phyloP scores from a whole-genome alignment of 2,888 invertebrate species.

The Heliconius sara region DNA sequence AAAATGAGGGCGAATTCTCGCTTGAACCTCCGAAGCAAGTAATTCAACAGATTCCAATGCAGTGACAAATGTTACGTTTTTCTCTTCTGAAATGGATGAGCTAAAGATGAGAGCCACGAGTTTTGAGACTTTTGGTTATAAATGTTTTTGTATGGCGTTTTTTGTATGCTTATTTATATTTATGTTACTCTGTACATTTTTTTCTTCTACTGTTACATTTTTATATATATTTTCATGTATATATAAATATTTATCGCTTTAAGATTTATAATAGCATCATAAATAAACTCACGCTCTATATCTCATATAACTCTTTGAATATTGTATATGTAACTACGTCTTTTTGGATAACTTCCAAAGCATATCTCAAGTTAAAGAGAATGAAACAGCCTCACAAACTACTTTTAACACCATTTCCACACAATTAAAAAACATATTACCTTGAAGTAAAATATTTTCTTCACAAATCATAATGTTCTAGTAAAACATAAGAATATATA shows the following conservation, averaged over 20 bases:
- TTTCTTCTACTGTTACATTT: too few relatives aligned
- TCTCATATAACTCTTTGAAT: slow-evolving; percentile 36
- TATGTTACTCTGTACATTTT: too few relatives aligned
- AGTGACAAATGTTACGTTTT: slow-evolving; percentile 82
- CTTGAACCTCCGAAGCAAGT: slow-evolving; percentile 68
- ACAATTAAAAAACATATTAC: slow-evolving; percentile 28
- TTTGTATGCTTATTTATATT: too few relatives aligned
- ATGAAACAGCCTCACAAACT: slow-evolving; percentile 19
- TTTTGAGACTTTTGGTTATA: slow-evolving; percentile 16
- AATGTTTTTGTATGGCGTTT: background rate
- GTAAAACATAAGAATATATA: too few relatives aligned
- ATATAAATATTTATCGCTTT: background rate
- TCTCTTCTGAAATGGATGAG: slow-evolving; percentile 58
- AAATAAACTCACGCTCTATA: slow-evolving; percentile 40
- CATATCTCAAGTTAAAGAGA: slow-evolving; percentile 30
- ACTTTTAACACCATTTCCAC: slow-evolving; percentile 28
- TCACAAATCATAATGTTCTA: background rate
- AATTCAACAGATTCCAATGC: slow-evolving; percentile 81
- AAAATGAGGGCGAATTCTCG: slow-evolving; percentile 67
- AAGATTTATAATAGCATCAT: slow-evolving; percentile 32
- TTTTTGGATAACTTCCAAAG: slow-evolving; percentile 41
- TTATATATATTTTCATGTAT: background rate
- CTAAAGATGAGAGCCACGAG: slow-evolving; percentile 49
- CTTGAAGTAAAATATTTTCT: slow-evolving; percentile 15
- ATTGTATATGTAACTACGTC: slow-evolving; percentile 36